Evolutionary conservation across 2,888 invertebrate genomes (phyloP).

Genomic region (Opisthograptis luteolata): DNA sequence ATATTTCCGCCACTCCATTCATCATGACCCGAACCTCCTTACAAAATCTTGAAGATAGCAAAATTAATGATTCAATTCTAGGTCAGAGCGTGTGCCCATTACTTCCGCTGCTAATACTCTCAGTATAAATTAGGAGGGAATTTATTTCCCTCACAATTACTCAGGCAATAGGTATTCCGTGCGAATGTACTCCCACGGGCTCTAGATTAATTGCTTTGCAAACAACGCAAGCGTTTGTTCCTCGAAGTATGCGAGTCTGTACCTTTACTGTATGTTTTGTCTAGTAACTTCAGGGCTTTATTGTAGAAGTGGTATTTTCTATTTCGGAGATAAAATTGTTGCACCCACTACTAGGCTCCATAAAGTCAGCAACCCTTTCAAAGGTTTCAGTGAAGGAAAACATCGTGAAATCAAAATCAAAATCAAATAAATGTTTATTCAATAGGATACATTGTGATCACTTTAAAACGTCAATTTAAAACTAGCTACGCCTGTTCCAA

Average conservation of each 20-base stretch:
- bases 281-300: neutral
- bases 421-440: too few relatives aligned
- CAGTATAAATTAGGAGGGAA: constrained; percentile 36
- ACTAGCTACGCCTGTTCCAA: too few relatives aligned
- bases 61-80: constrained; percentile 22
- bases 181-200: constrained; percentile 41
- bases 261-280: constrained; percentile 5
- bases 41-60: constrained; percentile 5
- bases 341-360: too few relatives aligned
- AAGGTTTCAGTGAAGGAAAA: too few relatives aligned
- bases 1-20: too few relatives aligned
- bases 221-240: constrained; percentile 46
- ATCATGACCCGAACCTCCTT: neutral
- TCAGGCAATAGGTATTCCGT: constrained; percentile 37
- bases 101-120: constrained; percentile 31
- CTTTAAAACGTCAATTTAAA: too few relatives aligned
- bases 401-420: too few relatives aligned
- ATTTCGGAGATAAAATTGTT: too few relatives aligned
- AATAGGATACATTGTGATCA: too few relatives aligned
- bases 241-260: constrained; percentile 16
- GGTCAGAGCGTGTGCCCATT: constrained; percentile 28
- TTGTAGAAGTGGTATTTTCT: too few relatives aligned
- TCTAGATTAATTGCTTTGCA: constrained; percentile 60
- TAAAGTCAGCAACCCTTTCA: too few relatives aligned
- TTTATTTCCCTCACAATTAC: constrained; percentile 41